phyloP scores from a whole-genome alignment of 2,888 invertebrate species.

The Eupithecia subfuscata region DNA sequence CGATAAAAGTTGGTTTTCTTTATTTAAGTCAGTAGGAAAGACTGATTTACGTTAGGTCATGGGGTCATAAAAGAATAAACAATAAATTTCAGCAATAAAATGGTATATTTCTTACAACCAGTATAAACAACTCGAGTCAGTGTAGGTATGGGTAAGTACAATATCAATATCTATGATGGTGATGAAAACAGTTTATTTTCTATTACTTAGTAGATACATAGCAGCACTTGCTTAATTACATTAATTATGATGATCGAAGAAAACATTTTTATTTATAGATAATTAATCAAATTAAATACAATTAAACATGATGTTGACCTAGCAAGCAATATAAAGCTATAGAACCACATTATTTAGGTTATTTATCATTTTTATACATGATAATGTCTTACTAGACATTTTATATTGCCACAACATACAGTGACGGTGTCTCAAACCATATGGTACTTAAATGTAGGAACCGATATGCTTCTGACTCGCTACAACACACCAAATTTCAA shows the following conservation, averaged over 20 bases:
- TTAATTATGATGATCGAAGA: not conserved
- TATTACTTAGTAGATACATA: not conserved
- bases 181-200: not conserved
- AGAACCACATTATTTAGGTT: not conserved
- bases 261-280: not conserved
- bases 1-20: not conserved
- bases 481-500: not conserved
- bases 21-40: not conserved
- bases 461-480: not conserved
- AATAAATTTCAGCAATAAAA: conserved; percentile 5
- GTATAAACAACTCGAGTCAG: conserved; percentile 30
- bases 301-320: not conserved
- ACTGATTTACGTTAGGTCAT: not conserved
- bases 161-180: not conserved
- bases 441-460: not conserved
- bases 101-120: conserved; percentile 33
- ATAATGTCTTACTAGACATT: not conserved
- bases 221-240: not conserved
- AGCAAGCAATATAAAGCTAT: not conserved
- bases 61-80: conserved; percentile 4
- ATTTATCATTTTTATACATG: not conserved
- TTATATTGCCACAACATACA: not conserved
- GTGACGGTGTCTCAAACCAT: not conserved
- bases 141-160: not conserved
- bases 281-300: not conserved